Evolutionary conservation across 2,113 vertebrate genomes (phyloP), one percentile per base, ranked within the genome.

Genomic region (Eurystomus gularis): DNA sequence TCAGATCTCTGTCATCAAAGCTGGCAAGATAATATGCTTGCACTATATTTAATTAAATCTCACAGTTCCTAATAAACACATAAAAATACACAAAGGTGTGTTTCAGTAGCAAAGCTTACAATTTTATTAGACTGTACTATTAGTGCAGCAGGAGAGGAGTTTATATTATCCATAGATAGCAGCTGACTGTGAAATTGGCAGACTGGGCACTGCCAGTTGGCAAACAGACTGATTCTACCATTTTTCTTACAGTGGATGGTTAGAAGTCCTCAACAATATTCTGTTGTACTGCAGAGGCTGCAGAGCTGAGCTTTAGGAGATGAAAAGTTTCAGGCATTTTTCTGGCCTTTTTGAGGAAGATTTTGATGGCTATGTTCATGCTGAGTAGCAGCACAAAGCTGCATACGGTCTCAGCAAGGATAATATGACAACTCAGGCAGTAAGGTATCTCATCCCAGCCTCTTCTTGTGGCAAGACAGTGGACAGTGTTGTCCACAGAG

Each of bases 11-110:
- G 82, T 57, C 49, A 94, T 80, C 33, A 93, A 69, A 80, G 31
- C 66, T 93, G 77, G 89, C 24, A 89, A 82, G 78, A 95, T 79
- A 49, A 93, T 96, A 84, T 88, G 54, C 25, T 81, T 89, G 35
- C 28, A 85, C 48, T 87, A n/a, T n/a, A 84, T 79, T 90, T 93
- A 82, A 93, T 94, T 92, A 94, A 94, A 96, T 90, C 46, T 91
- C 51, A 66, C 7, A 23, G 68, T 61, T 86, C 58, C 72, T 88
- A 72, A 61, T 83, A 83, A 93, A 75, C 25, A 76, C 24, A 76
- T 21, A 54, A 61, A 91, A 80, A 11, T 25, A 52, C 55, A 39
- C 29, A 84, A 66, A 62, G 9, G n/a, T 21, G 19, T 81, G 89
- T 73, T 90, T 94, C 48, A 81, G 78, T 85, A 25, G 72, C 4